Conservation (phyloP, 2,888 invertebrate species). For the Drosophila buzzatii region DNA sequence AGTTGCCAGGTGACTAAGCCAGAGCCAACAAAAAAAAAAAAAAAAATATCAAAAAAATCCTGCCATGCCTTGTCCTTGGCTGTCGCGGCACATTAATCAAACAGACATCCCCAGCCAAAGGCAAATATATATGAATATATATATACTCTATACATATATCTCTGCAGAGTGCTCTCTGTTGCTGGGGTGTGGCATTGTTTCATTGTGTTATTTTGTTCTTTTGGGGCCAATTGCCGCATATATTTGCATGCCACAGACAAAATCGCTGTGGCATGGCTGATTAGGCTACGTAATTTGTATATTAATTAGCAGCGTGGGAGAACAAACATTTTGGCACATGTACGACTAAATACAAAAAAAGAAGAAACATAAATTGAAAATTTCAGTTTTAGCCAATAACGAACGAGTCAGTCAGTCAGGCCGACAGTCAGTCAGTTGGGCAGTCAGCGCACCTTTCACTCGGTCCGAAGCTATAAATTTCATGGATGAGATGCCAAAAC, state of each 20-base stretch:
- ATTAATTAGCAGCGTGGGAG: conserved; percentile 69
- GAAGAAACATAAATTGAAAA: conserved; percentile 55
- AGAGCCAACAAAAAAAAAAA: conserved; percentile 33
- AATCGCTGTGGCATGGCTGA: conserved; percentile 31
- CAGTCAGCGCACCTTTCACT: conserved; percentile 64
- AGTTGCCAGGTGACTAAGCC: conserved; percentile 70
- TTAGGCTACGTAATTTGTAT: conserved; percentile 71
- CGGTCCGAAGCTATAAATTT: conserved; percentile 54
- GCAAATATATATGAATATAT: neutral
- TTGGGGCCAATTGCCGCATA: conserved; percentile 59
- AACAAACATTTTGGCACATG: conserved; percentile 41
- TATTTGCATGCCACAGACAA: conserved; percentile 51
- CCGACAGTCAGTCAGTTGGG: no score
- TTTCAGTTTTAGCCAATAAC: neutral
- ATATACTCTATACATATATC: neutral
- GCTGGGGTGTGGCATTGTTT: conserved; percentile 53
- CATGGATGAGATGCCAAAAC: conserved; percentile 61
- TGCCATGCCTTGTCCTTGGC: conserved; percentile 63
- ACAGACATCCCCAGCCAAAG: conserved; percentile 40
- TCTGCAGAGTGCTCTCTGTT: neutral
- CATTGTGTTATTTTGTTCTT: conserved; percentile 2
- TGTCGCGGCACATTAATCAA: conserved; percentile 79
- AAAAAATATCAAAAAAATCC: conserved; percentile 43
- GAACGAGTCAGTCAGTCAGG: neutral
- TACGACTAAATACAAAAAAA: conserved; percentile 22